Evolutionary conservation across 2,797 vertebrate species (phyloP).

Genomic region (Platyrinchus mystaceus): DNA sequence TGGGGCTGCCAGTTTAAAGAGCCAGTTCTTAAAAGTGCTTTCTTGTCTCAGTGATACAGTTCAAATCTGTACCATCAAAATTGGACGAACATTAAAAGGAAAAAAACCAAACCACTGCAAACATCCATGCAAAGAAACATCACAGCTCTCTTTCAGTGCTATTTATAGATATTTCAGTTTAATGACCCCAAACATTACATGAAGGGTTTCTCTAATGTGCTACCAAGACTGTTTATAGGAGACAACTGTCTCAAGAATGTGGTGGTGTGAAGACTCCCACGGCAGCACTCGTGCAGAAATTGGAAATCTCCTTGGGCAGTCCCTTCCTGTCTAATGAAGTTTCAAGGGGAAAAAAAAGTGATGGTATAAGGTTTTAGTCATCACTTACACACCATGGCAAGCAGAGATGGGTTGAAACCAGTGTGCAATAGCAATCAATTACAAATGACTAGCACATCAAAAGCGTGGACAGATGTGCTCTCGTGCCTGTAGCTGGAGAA

Average conservation of each 20-base stretch:
- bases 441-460: neutral
- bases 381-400: neutral
- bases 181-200: constrained; percentile 24
- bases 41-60: constrained; percentile 11
- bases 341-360: neutral
- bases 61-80: constrained; percentile 16
- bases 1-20: neutral
- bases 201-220: constrained; percentile 42
- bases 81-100: constrained; percentile 38
- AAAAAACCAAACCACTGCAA: neutral
- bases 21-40: neutral
- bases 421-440: neutral
- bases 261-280: constrained; percentile 45
- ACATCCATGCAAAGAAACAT: constrained; percentile 47
- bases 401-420: neutral
- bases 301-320: neutral
- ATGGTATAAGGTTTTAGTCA: neutral
- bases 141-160: constrained; percentile 11
- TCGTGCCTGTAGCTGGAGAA: neutral
- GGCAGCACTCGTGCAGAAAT: neutral
- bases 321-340: neutral
- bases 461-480: neutral
- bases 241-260: constrained; percentile 40
- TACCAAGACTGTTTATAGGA: constrained; percentile 45
- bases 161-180: constrained; percentile 53